A percentile compares a stretch with the other conserved stretches of the same genome.
phyloP scores from a whole-genome alignment of 2,888 invertebrate genomes.

The Drosophila nr. perissopoda region DNA sequence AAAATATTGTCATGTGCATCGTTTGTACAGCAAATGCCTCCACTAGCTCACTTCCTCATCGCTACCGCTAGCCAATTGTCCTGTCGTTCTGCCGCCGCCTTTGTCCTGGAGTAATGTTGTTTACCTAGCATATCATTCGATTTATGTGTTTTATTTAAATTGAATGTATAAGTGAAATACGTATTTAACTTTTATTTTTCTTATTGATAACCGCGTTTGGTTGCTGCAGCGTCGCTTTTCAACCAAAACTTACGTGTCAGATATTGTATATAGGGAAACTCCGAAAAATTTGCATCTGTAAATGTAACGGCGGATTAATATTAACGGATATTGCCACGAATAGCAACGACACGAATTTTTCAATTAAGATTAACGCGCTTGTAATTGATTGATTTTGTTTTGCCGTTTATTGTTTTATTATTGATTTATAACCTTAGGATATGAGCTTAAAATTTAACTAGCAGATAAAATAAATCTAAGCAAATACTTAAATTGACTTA shows the following conservation, averaged over 20 bases:
- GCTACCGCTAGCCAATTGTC: conserved; percentile 17
- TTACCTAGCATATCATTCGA: conserved; percentile 76
- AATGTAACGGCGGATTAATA: conserved; percentile 70
- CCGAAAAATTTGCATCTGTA: conserved; percentile 88
- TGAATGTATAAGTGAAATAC: conserved; percentile 48
- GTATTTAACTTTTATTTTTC: neutral
- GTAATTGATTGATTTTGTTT: neutral
- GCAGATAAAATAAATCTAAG: neutral
- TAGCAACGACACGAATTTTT: conserved; percentile 33
- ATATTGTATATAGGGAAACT: conserved; percentile 88
- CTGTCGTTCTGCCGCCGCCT: conserved; percentile 27
- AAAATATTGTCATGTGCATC: conserved; percentile 76
- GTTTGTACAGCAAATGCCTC: conserved; percentile 37
- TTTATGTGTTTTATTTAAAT: conserved; percentile 67
- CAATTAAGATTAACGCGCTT: conserved; percentile 33
- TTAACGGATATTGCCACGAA: conserved; percentile 27
- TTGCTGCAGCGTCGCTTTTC: neutral
- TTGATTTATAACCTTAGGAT: neutral
- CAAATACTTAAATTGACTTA: neutral
- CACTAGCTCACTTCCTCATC: neutral
- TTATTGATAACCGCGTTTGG: conserved; percentile 3
- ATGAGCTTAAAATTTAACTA: neutral
- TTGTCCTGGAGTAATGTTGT: conserved; percentile 52
- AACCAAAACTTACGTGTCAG: conserved; percentile 87
- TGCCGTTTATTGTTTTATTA: conserved; percentile 10